Evolutionary conservation across 2,113 vertebrate genomes (phyloP), one percentile per base, ranked within the genome.

Genomic region (Pomatostomus ruficeps): DNA sequence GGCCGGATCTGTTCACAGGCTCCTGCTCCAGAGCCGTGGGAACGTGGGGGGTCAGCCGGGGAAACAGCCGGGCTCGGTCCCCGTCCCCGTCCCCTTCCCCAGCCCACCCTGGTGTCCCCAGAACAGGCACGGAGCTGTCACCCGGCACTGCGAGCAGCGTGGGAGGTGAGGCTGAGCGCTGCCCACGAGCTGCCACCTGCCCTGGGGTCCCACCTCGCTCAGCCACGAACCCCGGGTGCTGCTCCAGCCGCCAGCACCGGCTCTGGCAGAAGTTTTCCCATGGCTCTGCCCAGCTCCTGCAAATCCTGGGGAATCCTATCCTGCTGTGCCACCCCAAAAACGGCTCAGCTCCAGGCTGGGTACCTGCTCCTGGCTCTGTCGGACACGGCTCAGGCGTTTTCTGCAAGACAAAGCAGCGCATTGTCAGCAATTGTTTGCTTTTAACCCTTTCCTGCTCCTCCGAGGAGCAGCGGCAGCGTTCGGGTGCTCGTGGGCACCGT

Each of bases 221-320:
- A 11, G 17, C 71, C 14, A 0, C 1, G 0, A 9, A 20, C 12
- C 14, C 21, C 2, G 0, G 10, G 4, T 2, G 0, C 3, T 12
- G 17, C 29, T 42, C 43, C 9, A 3, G 1, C 65, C 25, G 1
- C 15, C 38, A 55, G 51, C 36, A 22, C 4, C 36, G 11, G 88
- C 80, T 25, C 63, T 2, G 31, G 13, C 24, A 43, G 28, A 22
- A 58, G 24, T 43, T 78, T 16, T 17, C 43, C 77, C 18, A 0
- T 0, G 24, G 49, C 58, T 66, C 25, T 92, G n/a, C 71, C 49
- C 22, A 1, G 58, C 40, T 54, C 35, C 62, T 38, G 63, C 86
- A 3, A 43, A 17, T 18, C 28, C 42, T 1, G 0, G 15, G 29
- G 12, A 46, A 40, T 11, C 52, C 20, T 23, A 2, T 5, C 25